These are phyloP conservation scores for Papilio aristodemus DNA, from an alignment of 1,140 invertebrate genomes.

Conservation along the genomic window DNA sequence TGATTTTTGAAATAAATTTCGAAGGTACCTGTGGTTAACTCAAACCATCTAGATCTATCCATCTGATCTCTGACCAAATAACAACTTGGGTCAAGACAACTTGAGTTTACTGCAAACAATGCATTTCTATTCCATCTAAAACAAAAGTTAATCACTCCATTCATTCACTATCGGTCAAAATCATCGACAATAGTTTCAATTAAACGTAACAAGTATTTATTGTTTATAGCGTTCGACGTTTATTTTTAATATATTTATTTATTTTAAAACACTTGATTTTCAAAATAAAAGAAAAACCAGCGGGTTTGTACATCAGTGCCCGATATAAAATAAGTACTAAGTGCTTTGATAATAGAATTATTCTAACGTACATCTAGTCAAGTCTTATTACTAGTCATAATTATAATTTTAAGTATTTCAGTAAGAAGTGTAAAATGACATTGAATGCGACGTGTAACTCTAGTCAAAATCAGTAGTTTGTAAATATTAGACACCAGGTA, in stretches of 20 bases:
- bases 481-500: slow-evolving; percentile 31
- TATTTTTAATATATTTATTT: neutral
- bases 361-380: slow-evolving; percentile 1
- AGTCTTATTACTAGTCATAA: neutral
- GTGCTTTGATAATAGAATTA: slow-evolving; percentile 9
- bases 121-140: too few species aligned
- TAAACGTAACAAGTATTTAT: neutral
- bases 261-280: neutral
- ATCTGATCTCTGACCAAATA: neutral
- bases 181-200: neutral
- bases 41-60: neutral
- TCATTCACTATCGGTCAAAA: neutral
- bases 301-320: neutral
- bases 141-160: neutral
- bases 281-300: neutral
- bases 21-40: too few species aligned
- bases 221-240: neutral
- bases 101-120: too few species aligned
- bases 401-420: neutral
- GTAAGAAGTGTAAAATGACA: neutral
- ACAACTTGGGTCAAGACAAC: neutral
- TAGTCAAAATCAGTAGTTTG: slow-evolving; percentile 40
- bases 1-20: too few species aligned
- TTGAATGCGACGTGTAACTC: slow-evolving; percentile 25
- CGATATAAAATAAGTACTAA: neutral